Base-by-base conservation (phyloP, 2,113 vertebrate genomes). In the Tupaia tana region DNA sequence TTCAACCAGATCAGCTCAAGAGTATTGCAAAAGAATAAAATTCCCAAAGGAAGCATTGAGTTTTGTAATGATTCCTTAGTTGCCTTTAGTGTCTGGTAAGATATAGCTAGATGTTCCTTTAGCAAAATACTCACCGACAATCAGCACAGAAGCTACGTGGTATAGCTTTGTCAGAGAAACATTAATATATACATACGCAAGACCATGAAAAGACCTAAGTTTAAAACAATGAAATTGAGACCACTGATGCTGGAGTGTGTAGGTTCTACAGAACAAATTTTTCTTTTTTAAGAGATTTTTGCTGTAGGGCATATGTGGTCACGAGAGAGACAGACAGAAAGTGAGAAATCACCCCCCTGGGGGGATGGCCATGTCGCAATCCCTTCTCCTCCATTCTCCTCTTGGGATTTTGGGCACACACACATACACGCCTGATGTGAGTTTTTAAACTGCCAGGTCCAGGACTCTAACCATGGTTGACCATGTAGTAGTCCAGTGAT, bases 1-100 rank as follows among this genome's bases (percentile, higher is more conserved):
- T 91, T 95, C 58, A 86, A 29, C 29, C 54, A 82, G 59, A 54
- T 82, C 75, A 82, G 59, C 19, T 58, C 74, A 89, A 93, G 93
- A 91, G 69, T 89, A 15, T 18, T 89, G 13, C 59, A 58, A 80
- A 88, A 43, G 66, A 89, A 67, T 74, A 59, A 5, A 71, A 52
- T 91, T 86, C 31, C 82, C 54, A 93, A 73, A 86, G 25, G 64
- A 29, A 70, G 25, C 43, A 52, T 83, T 20, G 20, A 3, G 63
- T 82, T 88, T 67, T 63, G 27, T n/a, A 83, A 25, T 25, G 34
- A 54, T 89, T 61, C n/a, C 25, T 91, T 27, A 13, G 20, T 85
- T 75, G 69, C 52, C 61, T 56, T 86, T 63, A 78, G 22, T 73
- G 43, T 89, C 67, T 34, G 78, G 1, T 59, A 74, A 84, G 59